These are phyloP conservation scores for Parotia lawesii DNA, from an alignment of 2,113 vertebrate genomes.

Conservation along the genomic window DNA sequence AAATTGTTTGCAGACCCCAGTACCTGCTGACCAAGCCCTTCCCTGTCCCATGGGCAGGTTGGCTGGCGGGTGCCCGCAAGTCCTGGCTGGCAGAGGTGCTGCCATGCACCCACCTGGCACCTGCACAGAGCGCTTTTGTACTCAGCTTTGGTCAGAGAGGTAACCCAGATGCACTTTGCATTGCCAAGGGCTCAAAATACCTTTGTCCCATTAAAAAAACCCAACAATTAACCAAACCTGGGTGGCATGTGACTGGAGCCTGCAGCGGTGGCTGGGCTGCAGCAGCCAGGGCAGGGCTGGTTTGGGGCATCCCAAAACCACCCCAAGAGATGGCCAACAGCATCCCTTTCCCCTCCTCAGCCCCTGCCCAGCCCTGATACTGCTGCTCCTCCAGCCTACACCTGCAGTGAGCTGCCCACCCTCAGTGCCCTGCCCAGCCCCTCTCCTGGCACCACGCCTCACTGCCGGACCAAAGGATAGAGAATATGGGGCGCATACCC, in stretches of 20 bases:
- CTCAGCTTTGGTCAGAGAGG: accelerated
- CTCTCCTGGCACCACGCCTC: not conserved
- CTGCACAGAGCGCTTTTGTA: not conserved
- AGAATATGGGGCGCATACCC: accelerated
- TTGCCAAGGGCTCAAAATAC: not conserved
- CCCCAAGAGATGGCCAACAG: not conserved
- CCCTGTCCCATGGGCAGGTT: not conserved
- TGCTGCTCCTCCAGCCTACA: not conserved
- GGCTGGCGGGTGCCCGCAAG: accelerated
- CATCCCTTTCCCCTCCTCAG: not conserved
- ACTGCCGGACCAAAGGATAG: not conserved
- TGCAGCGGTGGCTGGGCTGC: not conserved
- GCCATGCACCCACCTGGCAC: not conserved
- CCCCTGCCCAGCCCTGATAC: not conserved
- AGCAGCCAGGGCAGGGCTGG: not conserved
- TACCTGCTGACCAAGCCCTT: not conserved
- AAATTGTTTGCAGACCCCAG: not conserved
- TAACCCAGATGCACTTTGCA: not conserved
- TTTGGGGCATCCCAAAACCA: not conserved
- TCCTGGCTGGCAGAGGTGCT: not conserved
- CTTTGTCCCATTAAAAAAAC: not conserved
- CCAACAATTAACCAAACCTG: not conserved
- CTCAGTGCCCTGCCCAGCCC: not conserved
- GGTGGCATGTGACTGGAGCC: not conserved
- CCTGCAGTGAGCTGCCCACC: not conserved